These are phyloP conservation scores for Larimichthys polyactis DNA, from an alignment of 2,113 vertebrate genomes.

Conservation along the genomic window DNA sequence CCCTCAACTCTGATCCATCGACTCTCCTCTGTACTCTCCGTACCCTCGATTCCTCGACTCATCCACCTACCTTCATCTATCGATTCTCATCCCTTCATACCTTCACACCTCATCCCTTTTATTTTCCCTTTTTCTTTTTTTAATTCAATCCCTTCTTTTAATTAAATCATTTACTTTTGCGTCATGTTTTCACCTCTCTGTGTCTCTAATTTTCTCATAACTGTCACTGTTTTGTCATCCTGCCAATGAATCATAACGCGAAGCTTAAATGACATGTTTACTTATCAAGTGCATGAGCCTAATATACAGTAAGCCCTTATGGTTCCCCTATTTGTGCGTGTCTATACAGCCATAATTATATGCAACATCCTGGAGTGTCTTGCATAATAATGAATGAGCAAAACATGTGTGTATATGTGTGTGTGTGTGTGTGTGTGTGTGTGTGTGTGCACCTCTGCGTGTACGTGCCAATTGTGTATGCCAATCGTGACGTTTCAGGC, in stretches of 20 bases:
- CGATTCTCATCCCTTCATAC: no score
- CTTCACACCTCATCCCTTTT: neutral
- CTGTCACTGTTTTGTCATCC: neutral
- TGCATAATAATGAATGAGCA: constrained; percentile 72
- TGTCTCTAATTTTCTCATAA: neutral
- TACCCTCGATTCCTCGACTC: no score
- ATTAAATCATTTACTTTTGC: neutral
- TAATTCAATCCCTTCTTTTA: neutral
- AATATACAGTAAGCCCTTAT: neutral
- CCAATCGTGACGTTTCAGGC: constrained; percentile 73
- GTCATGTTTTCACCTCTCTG: neutral
- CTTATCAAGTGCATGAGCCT: neutral
- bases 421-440: constrained; percentile 9
- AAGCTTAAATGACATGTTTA: neutral
- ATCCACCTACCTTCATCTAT: no score
- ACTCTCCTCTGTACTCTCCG: no score
- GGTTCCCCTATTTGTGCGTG: neutral
- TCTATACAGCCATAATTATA: constrained; percentile 16
- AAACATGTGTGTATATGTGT: constrained; percentile 18
- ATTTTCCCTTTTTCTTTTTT: neutral
- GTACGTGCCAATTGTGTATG: constrained; percentile 69
- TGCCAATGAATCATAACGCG: neutral
- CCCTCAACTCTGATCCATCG: no score
- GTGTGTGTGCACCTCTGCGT: neutral
- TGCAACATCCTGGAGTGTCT: constrained; percentile 36